Percentiles rank a stretch among this genome's conserved stretches.
These are phyloP conservation scores for Ceratoteleas bidentatus DNA, from an alignment of 1,140 invertebrate genomes.

Conservation along the genomic window DNA sequence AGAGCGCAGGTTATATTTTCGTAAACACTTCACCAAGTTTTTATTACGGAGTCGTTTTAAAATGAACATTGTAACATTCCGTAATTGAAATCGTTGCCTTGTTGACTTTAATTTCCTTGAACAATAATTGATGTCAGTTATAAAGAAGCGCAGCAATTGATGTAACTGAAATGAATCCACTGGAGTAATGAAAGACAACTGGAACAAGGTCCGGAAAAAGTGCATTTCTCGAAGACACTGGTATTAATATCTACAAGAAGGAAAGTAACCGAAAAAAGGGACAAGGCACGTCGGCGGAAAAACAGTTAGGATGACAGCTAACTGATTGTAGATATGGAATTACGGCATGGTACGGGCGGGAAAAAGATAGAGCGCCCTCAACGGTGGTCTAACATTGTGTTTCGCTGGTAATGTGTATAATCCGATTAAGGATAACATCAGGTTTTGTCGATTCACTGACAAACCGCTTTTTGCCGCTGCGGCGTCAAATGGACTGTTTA, in stretches of 20 bases:
- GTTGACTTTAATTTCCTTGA: no score
- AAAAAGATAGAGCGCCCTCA: slow-evolving; percentile 37
- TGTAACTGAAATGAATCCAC: not conserved
- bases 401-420: slow-evolving; percentile 59
- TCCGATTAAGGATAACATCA: slow-evolving; percentile 60
- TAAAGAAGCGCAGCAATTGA: no score
- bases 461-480: slow-evolving; percentile 35
- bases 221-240: slow-evolving; percentile 4
- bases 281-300: slow-evolving; percentile 27
- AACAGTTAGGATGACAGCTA: slow-evolving; percentile 51
- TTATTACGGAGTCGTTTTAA: no score
- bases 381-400: slow-evolving; percentile 55
- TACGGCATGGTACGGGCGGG: slow-evolving; percentile 7
- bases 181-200: not conserved
- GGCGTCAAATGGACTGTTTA: slow-evolving; percentile 4
- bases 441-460: slow-evolving; percentile 57
- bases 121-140: no score
- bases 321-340: slow-evolving; percentile 61
- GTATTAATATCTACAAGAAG: slow-evolving; percentile 40
- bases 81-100: no score
- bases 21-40: no score
- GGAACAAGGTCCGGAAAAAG: not conserved
- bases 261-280: slow-evolving; percentile 14
- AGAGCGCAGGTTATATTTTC: no score
- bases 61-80: no score